Conservation (phyloP, 2,888 invertebrate genomes). For the Caenorhabditis sp. region DNA sequence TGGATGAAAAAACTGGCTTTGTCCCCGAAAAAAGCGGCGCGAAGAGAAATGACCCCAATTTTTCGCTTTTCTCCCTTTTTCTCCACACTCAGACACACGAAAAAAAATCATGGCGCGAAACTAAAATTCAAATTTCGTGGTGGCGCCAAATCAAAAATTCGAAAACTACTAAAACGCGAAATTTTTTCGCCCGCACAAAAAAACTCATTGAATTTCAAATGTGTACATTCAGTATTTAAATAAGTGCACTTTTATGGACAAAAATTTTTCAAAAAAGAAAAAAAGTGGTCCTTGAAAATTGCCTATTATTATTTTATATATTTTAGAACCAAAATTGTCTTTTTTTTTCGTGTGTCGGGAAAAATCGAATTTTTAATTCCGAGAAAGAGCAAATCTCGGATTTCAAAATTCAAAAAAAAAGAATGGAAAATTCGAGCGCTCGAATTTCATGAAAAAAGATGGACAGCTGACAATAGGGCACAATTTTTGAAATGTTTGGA, state of each 20-base stretch:
- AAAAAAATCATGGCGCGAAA: neutral
- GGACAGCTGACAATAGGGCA: neutral
- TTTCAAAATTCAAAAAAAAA: neutral
- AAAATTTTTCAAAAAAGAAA: neutral
- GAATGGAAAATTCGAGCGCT: neutral
- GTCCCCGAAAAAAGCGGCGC: neutral
- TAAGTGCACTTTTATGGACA: neutral
- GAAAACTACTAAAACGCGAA: neutral
- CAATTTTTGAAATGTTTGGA: neutral
- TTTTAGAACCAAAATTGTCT: neutral
- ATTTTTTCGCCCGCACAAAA: neutral
- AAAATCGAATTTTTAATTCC: neutral
- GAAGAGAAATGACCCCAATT: slow-evolving; percentile 1
- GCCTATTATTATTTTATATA: neutral
- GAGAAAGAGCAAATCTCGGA: neutral
- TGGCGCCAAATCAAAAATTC: neutral
- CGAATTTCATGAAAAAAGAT: neutral
- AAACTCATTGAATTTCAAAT: slow-evolving; percentile 1
- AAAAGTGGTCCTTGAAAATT: neutral
- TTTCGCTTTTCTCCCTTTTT: neutral
- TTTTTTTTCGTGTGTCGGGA: too few relatives aligned
- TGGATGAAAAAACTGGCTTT: neutral
- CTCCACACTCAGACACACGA: neutral
- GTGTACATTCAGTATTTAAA: neutral
- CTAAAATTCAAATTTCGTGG: neutral